These are phyloP conservation scores for Aphelinus certus DNA, from an alignment of 1,140 invertebrate genomes.

Conservation along the genomic window DNA sequence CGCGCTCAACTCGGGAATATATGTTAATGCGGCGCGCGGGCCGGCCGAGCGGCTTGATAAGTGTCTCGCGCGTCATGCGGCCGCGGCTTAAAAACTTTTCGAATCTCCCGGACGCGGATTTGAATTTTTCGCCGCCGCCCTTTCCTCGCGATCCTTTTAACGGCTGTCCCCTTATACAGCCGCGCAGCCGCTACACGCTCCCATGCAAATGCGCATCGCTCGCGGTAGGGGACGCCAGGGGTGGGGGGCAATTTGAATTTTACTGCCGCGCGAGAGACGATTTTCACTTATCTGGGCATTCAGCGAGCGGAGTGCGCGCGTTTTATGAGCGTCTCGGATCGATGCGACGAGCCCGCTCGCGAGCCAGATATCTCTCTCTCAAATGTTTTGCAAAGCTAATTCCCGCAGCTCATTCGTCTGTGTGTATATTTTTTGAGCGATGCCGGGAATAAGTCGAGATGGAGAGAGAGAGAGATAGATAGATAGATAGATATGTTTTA, in stretches of 20 bases:
- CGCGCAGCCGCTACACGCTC: neutral
- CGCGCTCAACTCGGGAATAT: neutral
- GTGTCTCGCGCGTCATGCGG: neutral
- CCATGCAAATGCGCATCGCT: conserved; percentile 17
- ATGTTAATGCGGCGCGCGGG: neutral
- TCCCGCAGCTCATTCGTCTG: no score
- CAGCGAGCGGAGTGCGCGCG: neutral
- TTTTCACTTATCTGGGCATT: conserved; percentile 4
- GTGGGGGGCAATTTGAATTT: conserved; percentile 11
- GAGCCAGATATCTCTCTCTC: no score
- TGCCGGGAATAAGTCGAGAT: no score
- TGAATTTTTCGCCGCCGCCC: conserved; percentile 16
- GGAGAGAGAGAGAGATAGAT: no score
- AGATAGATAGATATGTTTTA: no score
- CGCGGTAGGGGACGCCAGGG: neutral
- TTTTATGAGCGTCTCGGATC: no score
- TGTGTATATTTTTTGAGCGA: no score
- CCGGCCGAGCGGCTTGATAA: neutral
- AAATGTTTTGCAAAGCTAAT: no score
- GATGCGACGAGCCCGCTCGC: no score
- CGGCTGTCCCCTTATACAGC: neutral
- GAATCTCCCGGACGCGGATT: conserved; percentile 5
- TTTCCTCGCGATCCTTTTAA: conserved; percentile 6
- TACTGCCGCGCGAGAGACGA: neutral
- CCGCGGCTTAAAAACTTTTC: conserved; percentile 16